Base-by-base conservation (phyloP, 2,113 vertebrate genomes). In the Excalfactoria chinensis region DNA sequence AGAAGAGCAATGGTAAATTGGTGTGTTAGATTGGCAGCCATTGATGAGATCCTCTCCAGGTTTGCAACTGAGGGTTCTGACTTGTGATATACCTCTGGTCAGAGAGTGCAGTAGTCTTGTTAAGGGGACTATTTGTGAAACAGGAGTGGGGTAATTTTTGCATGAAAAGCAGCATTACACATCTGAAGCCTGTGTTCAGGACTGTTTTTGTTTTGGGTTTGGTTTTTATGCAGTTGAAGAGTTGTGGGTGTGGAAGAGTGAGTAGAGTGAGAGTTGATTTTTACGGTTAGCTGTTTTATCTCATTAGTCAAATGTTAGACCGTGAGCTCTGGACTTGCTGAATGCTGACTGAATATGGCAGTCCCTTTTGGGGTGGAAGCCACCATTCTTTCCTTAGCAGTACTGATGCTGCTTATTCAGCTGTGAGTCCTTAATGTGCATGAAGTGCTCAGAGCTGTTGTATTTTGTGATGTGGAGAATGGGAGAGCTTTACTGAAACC, bases 221-320 rank as follows among this genome's bases (percentile, higher is more conserved):
- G 10, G 7, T 95, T 86, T 87, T 77, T 68, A 68, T 73, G 86
- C 58, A 95, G 64, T 66, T 90, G 75, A 93, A 41, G 84, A 70
- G 49, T 80, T 85, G 55, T 71, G 88, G 7, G 84, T 94, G 84
- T 75, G 26, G 51, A 92, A 67, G 86, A 90, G 22, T 83, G 79
- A 71, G 22, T 87, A 89, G 70, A 86, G 23, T 60, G n/a, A 62
- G 11, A 63, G 62, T 67, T 92, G 88, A 21, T 85, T 90, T 84
- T 84, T 56, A 17, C 26, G 43, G 22, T 88, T 80, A 79, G 60
- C 53, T 84, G 55, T 41, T 63, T 71, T 58, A 48, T 83, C 93
- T 69, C 84, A n/a, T 79, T 89, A 88, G 37, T 66, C 59, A 88
- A 13, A 44, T 69, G 26, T 53, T 91, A 58, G 81, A 46, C 70